Conservation (phyloP, 2,113 vertebrate species). For the Cynocephalus volans region DNA sequence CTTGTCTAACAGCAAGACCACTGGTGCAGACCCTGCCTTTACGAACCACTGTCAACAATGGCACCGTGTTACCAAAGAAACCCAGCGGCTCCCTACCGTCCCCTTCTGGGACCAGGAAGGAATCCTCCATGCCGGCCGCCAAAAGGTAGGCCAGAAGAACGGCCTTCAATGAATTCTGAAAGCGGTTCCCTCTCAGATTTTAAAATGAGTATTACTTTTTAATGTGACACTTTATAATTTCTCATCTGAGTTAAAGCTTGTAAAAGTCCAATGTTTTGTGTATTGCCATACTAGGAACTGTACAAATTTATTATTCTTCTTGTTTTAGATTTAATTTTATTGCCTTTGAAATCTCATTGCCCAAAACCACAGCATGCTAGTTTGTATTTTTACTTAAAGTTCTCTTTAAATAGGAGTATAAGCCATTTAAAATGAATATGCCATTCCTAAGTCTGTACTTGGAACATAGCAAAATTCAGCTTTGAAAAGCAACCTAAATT, state of each 20-base stretch:
- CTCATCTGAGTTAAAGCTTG: constrained; percentile 36
- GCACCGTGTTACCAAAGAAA: constrained; percentile 98
- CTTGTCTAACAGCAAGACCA: constrained; percentile 93
- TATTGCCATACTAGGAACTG: constrained; percentile 21
- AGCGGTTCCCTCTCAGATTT: not conserved
- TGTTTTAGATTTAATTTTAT: constrained; percentile 65
- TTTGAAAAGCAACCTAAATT: not conserved
- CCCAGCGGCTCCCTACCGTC: constrained; percentile 93
- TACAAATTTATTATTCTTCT: constrained; percentile 45
- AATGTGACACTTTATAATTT: constrained; percentile 21
- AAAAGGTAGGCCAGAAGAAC: constrained; percentile 91
- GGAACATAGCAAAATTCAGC: not conserved
- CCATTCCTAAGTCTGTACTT: not conserved
- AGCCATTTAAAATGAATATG: constrained; percentile 17
- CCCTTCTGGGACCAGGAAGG: constrained; percentile 95
- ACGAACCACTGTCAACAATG: constrained; percentile 95
- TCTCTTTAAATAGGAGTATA: constrained; percentile 53
- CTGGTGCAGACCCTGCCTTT: constrained; percentile 96
- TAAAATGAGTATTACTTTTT: not conserved
- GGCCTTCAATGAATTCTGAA: not conserved
- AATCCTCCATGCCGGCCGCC: constrained; percentile 88
- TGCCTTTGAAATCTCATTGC: constrained; percentile 20
- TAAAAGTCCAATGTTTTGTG: not conserved
- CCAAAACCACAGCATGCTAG: not conserved
- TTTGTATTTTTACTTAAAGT: constrained; percentile 2